These are phyloP conservation scores for Anoplopoma fimbria DNA, from an alignment of 2,113 vertebrate species.

Conservation along the genomic window DNA sequence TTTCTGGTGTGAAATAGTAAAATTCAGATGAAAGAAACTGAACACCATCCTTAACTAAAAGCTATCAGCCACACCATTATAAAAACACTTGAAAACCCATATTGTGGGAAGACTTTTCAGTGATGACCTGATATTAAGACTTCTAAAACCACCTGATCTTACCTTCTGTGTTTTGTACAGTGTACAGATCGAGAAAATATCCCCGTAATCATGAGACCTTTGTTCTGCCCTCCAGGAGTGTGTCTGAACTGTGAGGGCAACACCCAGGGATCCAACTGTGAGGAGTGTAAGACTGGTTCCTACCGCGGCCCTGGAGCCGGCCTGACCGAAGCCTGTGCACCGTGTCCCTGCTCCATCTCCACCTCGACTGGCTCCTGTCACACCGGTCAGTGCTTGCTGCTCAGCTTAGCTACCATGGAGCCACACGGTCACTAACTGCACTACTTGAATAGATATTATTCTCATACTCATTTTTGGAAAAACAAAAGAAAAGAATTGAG, in stretches of 20 bases:
- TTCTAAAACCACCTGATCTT: neutral
- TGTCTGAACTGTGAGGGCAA: conserved; percentile 91
- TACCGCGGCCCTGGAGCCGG: conserved; percentile 74
- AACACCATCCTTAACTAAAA: neutral
- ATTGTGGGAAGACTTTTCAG: neutral
- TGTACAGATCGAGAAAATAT: neutral
- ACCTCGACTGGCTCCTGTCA: conserved; percentile 90
- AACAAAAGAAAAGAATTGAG: too few species aligned
- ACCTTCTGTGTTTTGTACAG: neutral
- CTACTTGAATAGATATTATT: too few species aligned
- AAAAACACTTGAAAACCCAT: neutral
- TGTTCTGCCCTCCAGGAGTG: conserved; percentile 78
- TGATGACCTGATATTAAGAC: neutral
- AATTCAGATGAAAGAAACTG: neutral
- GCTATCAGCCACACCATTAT: neutral
- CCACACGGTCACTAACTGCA: too few species aligned
- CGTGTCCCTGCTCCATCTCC: conserved; percentile 91
- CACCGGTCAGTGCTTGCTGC: conserved; percentile 83
- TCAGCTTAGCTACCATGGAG: neutral
- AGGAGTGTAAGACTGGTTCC: conserved; percentile 89
- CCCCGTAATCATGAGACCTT: conserved; percentile 15
- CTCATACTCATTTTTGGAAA: too few species aligned
- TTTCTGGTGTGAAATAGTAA: neutral
- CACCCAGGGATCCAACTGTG: conserved; percentile 89
- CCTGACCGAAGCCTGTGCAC: conserved; percentile 79